Percentiles rank a stretch among this genome's conserved stretches.
phyloP scores from a whole-genome alignment of 2,888 invertebrate species.

The Glomeris marginata region DNA sequence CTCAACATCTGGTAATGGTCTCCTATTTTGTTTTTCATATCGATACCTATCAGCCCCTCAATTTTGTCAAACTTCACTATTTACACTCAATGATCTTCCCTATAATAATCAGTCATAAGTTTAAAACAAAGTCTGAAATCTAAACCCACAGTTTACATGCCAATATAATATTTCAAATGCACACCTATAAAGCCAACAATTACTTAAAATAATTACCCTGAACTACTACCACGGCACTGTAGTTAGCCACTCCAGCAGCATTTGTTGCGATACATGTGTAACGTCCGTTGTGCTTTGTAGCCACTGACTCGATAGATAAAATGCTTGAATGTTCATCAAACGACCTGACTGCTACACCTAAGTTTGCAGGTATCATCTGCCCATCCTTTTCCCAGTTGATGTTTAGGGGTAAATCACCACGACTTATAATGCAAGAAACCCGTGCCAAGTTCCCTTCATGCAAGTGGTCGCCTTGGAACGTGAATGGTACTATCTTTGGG shows the following conservation, averaged over 20 bases:
- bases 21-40: too few species aligned
- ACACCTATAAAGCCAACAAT: not conserved
- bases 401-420: slow-evolving; percentile 16
- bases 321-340: slow-evolving; percentile 20
- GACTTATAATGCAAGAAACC: slow-evolving; percentile 17
- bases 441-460: slow-evolving; percentile 16
- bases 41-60: too few species aligned
- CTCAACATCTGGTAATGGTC: too few species aligned
- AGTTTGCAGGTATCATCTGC: not conserved
- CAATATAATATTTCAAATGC: not conserved
- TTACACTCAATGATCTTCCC: too few species aligned
- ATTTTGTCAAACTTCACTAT: too few species aligned
- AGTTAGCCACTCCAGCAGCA: slow-evolving; percentile 19
- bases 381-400: slow-evolving; percentile 41
- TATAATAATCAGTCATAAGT: too few species aligned
- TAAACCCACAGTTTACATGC: not conserved
- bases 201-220: slow-evolving; percentile 19
- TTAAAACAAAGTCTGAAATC: not conserved
- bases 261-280: slow-evolving; percentile 23
- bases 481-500: slow-evolving; percentile 16
- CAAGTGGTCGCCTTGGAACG: slow-evolving; percentile 14
- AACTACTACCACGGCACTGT: slow-evolving; percentile 20
- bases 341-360: slow-evolving; percentile 19
- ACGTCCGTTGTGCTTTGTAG: slow-evolving; percentile 20
- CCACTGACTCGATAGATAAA: slow-evolving; percentile 21